These are phyloP conservation scores for Actinia equina DNA, from an alignment of 64 coral and sea anemone species.

Conservation along the genomic window DNA sequence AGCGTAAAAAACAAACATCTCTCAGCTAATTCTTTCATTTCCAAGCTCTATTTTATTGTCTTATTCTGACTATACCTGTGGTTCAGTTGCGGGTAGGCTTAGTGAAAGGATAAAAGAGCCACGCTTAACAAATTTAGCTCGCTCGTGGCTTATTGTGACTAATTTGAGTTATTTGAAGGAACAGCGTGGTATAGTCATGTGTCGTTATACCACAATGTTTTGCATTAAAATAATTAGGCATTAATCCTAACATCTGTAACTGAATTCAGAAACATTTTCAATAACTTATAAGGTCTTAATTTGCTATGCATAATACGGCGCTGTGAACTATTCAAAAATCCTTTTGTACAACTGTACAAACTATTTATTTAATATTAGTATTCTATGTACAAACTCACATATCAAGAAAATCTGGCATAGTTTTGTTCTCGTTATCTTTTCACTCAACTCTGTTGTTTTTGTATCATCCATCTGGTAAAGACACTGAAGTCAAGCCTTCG, in stretches of 20 bases:
- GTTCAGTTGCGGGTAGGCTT: neutral
- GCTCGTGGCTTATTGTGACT: neutral
- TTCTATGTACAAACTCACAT: neutral
- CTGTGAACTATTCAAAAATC: neutral
- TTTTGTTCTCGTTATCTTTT: neutral
- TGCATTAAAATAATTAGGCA: neutral
- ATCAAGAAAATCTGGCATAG: neutral
- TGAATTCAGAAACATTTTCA: no score
- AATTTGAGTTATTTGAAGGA: neutral
- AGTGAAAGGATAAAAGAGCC: neutral
- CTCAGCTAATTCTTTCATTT: neutral
- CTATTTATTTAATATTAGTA: neutral
- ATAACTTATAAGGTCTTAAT: no score
- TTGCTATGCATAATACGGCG: neutral
- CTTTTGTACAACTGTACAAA: neutral
- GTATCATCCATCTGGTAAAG: neutral
- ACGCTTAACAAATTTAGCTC: neutral
- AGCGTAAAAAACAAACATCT: neutral
- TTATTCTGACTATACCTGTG: neutral
- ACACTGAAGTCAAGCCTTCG: neutral
- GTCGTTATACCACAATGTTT: neutral
- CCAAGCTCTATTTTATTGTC: neutral
- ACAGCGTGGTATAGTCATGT: neutral
- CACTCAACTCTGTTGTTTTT: constrained; percentile 1
- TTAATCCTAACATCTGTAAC: neutral